phyloP scores from a whole-genome alignment of 2,113 vertebrate species.

The Ptychochromis oligacanthus region DNA sequence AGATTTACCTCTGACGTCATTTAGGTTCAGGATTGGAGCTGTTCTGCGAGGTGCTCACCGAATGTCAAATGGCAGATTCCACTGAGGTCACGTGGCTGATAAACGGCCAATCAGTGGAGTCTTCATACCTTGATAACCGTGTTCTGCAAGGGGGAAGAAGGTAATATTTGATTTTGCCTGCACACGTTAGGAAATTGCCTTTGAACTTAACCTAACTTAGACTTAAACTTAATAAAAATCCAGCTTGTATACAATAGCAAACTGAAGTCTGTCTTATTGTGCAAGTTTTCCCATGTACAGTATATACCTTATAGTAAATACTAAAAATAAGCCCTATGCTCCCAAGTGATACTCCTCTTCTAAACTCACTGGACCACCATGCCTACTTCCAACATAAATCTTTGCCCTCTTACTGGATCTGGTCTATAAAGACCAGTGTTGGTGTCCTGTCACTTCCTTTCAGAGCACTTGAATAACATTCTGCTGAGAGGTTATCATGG shows the following conservation, averaged over 20 bases:
- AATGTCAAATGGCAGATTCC: constrained; percentile 29
- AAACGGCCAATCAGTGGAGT: constrained; percentile 62
- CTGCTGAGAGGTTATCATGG: not conserved
- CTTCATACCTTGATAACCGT: constrained; percentile 60
- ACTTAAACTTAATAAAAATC: too few relatives aligned
- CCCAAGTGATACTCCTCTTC: rapidly evolving
- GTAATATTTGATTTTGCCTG: constrained; percentile 41
- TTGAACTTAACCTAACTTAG: not conserved
- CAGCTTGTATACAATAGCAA: too few relatives aligned
- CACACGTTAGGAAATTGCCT: not conserved
- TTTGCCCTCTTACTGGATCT: not conserved
- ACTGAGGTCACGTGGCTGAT: constrained; percentile 76
- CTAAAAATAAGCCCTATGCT: not conserved
- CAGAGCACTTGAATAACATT: not conserved
- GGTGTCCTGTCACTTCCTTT: not conserved
- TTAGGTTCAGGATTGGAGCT: constrained; percentile 74
- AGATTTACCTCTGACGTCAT: not conserved
- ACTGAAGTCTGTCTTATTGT: too few relatives aligned
- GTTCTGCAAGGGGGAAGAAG: constrained; percentile 60
- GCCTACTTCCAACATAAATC: not conserved
- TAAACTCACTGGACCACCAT: not conserved
- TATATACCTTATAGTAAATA: too few relatives aligned
- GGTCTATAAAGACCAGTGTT: not conserved
- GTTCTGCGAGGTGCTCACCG: constrained; percentile 66
- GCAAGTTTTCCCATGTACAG: not conserved